Conservation (phyloP, 1,140 invertebrate genomes). For the Lepidurus arcticus region DNA sequence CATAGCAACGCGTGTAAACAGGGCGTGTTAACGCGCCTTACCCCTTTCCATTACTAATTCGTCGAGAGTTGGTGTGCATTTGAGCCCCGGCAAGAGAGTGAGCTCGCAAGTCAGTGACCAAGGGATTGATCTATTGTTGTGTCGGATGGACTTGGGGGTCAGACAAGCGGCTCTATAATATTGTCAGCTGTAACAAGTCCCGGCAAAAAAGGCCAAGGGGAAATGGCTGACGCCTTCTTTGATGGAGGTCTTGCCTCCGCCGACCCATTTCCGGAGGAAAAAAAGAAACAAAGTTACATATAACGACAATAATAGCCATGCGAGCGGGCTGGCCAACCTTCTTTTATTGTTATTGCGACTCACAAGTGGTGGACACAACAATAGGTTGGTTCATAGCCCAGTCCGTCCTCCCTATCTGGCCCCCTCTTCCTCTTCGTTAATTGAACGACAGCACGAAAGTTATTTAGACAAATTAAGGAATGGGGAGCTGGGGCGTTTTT, state of each 20-base stretch:
- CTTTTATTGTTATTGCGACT: neutral
- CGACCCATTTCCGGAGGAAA: neutral
- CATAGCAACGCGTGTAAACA: slow-evolving; percentile 14
- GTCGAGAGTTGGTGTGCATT: neutral
- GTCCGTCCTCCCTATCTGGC: neutral
- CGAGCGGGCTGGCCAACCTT: neutral
- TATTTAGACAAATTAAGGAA: neutral
- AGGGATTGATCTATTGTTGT: neutral
- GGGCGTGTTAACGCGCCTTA: slow-evolving; percentile 16
- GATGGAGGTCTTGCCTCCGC: neutral
- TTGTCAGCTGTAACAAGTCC: slow-evolving; percentile 13
- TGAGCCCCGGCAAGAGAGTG: neutral
- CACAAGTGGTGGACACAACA: neutral
- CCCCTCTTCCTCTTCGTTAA: neutral
- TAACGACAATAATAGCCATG: neutral
- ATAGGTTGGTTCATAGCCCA: neutral
- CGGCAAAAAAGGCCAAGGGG: neutral
- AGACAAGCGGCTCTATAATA: neutral
- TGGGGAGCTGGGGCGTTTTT: neutral
- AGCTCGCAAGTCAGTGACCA: neutral
- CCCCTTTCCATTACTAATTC: slow-evolving; percentile 12
- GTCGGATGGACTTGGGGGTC: neutral
- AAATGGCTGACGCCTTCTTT: slow-evolving; percentile 11
- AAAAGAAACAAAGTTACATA: neutral
- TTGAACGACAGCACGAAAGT: neutral